Conservation (phyloP, 2,888 invertebrate genomes). For the Dicyrtomina minuta region DNA sequence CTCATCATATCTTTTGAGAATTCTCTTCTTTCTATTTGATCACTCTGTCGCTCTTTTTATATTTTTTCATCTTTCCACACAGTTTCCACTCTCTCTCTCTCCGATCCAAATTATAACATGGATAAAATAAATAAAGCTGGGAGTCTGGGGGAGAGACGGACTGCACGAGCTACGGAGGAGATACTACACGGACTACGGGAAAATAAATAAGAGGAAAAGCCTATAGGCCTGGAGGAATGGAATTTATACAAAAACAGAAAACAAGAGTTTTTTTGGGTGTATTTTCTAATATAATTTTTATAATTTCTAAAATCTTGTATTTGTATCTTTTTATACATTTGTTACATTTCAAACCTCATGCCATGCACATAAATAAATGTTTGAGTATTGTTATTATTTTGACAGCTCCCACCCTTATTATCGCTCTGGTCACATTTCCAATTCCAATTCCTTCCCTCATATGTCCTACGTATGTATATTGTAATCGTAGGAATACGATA, state of each 20-base stretch:
- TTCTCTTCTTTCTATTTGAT: conserved; percentile 1
- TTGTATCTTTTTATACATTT: too few species aligned
- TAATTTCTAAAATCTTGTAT: too few species aligned
- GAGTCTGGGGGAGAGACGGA: conserved; percentile 9
- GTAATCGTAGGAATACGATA: too few species aligned
- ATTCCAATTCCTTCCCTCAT: too few species aligned
- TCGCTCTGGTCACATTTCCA: too few species aligned
- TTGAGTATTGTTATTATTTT: too few species aligned
- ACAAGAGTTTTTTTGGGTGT: too few species aligned
- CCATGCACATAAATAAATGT: too few species aligned
- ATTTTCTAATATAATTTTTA: too few species aligned
- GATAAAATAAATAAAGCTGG: conserved; percentile 27
- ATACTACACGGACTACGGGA: not conserved
- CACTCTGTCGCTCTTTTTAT: conserved; percentile 1
- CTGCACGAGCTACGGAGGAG: conserved; percentile 18
- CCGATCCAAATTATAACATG: conserved; percentile 22
- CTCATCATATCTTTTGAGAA: not conserved
- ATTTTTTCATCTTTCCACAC: not conserved
- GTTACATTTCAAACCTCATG: too few species aligned
- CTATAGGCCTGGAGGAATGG: not conserved
- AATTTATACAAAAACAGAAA: not conserved
- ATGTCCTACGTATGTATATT: too few species aligned
- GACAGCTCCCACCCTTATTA: too few species aligned
- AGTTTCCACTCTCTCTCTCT: not conserved
- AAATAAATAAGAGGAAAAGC: not conserved